Evolutionary conservation across 2,888 invertebrate species (phyloP), one percentile per base, ranked within the genome.

Genomic region (Nomada goodeniana): DNA sequence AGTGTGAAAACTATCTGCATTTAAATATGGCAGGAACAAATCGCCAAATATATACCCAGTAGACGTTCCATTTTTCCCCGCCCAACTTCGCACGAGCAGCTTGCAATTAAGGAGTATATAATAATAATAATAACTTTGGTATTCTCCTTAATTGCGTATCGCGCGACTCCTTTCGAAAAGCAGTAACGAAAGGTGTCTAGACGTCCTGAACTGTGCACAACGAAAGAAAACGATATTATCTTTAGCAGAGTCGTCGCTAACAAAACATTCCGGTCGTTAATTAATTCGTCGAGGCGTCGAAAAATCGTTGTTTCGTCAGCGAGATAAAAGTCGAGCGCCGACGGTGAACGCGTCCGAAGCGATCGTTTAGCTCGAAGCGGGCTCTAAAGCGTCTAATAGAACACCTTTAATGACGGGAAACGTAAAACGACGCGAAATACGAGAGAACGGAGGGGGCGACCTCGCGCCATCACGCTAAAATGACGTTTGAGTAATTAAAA

Each of bases 401-500:
- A 82, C 55, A 61, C 20, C 26, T 42, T 65, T 80, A 70, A 69
- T 53, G 80, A 55, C 47, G 69, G 68, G 36, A 59, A 61, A 67
- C 67, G 53, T 47, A 26, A 57, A 80, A 72, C 50, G 69, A 47
- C 26, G 36, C 23, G 68, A 52, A 65, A 72, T 55, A 67, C 63
- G 68, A n/a, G 10, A 36, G 44, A 67, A 69, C 50, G 26, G 64
- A 69, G 53, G 59, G 69, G 52, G 23, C 29, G 20, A n/a, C 23
- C 44, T 2, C 18, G 26, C 11, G 65, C 74, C 72, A 20, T 11
- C 69, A 71, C 60, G 50, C 50, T 71, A 13, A 23, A 72, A 72
- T 55, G 76, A 74, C 65, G 55, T 82, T 78, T 57, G 74, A 79
- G 71, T 84, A 86, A 86, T 86, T 86, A 86, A 86, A 84, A 74